A percentile compares a stretch with the other conserved stretches of the same genome.
phyloP scores from a whole-genome alignment of 2,888 invertebrate species.

The Pristionchus arcanus region DNA sequence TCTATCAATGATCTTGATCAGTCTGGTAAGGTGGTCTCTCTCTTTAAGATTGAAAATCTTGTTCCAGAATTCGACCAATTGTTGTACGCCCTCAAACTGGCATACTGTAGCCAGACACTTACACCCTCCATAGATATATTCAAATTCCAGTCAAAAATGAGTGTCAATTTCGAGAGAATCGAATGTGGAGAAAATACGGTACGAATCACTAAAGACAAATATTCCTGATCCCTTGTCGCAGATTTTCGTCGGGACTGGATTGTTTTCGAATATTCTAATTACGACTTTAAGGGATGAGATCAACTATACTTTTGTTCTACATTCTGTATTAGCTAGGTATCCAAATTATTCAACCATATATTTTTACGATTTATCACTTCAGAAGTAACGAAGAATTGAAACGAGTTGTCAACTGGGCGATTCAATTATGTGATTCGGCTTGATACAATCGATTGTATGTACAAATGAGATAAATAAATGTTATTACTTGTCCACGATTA shows the following conservation, averaged over 20 bases:
- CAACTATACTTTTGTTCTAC: background rate
- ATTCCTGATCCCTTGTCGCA: background rate
- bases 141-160: background rate
- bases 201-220: background rate
- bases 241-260: conserved; percentile 27
- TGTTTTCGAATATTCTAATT: conserved; percentile 10
- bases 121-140: conserved; percentile 12
- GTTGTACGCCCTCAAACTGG: background rate
- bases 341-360: background rate
- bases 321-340: conserved; percentile 34
- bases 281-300: background rate
- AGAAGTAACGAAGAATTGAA: conserved; percentile 52
- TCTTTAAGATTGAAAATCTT: background rate
- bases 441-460: conserved; percentile 15
- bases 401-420: conserved; percentile 42
- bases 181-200: conserved; percentile 20
- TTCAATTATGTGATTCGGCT: background rate
- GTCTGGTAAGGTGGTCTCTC: background rate
- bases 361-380: conserved; percentile 10
- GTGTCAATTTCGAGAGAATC: background rate
- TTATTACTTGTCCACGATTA: background rate
- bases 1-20: background rate
- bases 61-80: conserved; percentile 5
- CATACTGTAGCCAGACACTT: conserved; percentile 17
- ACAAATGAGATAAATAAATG: conserved; percentile 30